Conservation (phyloP, 1,140 invertebrate genomes). For the Oryzaephilus surinamensis region DNA sequence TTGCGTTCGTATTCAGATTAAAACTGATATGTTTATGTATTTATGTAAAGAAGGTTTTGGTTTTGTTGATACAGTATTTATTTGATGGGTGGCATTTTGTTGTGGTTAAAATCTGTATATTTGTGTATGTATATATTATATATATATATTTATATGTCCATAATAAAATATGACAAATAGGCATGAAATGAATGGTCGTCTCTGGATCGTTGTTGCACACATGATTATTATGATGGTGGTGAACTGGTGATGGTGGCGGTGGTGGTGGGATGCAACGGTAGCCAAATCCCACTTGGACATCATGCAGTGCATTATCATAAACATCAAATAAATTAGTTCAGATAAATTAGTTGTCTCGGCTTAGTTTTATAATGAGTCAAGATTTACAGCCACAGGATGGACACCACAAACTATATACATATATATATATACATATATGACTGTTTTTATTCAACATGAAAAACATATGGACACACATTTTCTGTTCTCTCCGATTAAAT, state of each 20-base stretch:
- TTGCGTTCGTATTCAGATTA: no score
- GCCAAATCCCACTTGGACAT: slow-evolving; percentile 14
- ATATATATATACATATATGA: slow-evolving; percentile 23
- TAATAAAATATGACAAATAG: slow-evolving; percentile 23
- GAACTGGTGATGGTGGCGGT: neutral
- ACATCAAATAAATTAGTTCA: slow-evolving; percentile 29
- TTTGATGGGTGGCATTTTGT: no score
- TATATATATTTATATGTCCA: no score
- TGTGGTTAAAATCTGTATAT: neutral
- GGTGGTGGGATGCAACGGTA: slow-evolving; percentile 18
- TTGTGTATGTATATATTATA: neutral
- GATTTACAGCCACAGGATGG: slow-evolving; percentile 25
- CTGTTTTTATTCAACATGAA: no score
- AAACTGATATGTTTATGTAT: no score
- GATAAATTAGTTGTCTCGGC: slow-evolving; percentile 29
- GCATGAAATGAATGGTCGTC: no score
- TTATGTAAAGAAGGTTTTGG: no score
- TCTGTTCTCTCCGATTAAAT: slow-evolving; percentile 25
- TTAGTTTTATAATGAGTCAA: slow-evolving; percentile 22
- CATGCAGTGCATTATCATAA: slow-evolving; percentile 29
- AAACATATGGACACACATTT: no score
- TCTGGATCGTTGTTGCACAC: no score
- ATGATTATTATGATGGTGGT: slow-evolving; percentile 3
- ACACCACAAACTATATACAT: slow-evolving; percentile 10
- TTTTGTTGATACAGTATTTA: no score